phyloP scores from a whole-genome alignment of 1,140 invertebrate species.

The Micrasema minimum region DNA sequence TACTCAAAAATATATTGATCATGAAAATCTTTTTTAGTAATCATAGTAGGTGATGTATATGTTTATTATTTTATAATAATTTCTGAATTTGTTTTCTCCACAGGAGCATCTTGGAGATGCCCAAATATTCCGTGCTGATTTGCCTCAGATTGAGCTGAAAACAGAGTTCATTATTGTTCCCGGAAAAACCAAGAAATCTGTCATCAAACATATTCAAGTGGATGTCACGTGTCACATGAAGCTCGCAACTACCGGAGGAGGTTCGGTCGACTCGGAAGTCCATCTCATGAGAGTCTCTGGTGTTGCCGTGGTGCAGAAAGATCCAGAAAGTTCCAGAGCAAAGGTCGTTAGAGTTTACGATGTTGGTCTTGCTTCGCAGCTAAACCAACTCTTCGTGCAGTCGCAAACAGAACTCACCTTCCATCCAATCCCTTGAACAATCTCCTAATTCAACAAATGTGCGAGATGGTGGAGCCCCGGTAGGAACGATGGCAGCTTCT shows the following conservation, averaged over 20 bases:
- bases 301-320: slow-evolving; percentile 72
- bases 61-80: too few relatives aligned
- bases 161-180: slow-evolving; percentile 68
- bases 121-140: slow-evolving; percentile 71
- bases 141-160: slow-evolving; percentile 72
- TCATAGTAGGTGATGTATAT: too few relatives aligned
- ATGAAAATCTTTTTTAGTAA: too few relatives aligned
- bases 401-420: slow-evolving; percentile 73
- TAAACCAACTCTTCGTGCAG: slow-evolving; percentile 72
- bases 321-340: slow-evolving; percentile 64
- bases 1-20: too few relatives aligned
- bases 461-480: not conserved
- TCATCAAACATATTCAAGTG: slow-evolving; percentile 73
- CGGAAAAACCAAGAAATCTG: slow-evolving; percentile 60
- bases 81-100: slow-evolving; percentile 36
- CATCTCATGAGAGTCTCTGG: slow-evolving; percentile 74
- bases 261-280: slow-evolving; percentile 67
- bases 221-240: slow-evolving; percentile 74
- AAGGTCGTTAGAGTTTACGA: slow-evolving; percentile 71
- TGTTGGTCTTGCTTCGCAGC: slow-evolving; percentile 74
- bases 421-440: slow-evolving; percentile 65
- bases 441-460: slow-evolving; percentile 1
- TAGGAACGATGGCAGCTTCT: too few relatives aligned
- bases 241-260: slow-evolving; percentile 68
- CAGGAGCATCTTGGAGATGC: slow-evolving; percentile 71